Evolutionary conservation across 2,113 vertebrate genomes (phyloP).

Genomic region (Pedetes capensis): DNA sequence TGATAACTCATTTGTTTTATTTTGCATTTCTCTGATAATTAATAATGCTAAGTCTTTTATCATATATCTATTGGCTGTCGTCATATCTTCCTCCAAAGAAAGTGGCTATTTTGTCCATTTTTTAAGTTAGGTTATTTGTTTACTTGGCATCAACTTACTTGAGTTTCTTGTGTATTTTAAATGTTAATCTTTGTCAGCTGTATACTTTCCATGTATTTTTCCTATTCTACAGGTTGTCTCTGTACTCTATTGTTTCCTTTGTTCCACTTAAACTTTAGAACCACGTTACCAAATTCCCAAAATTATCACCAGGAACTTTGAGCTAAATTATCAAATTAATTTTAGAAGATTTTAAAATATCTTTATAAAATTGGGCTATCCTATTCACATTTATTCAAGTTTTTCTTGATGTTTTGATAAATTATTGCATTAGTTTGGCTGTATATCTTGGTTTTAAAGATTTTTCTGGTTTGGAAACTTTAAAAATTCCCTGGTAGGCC

Average conservation of each 20-base stretch:
- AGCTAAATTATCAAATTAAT: neutral
- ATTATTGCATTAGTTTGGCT: neutral
- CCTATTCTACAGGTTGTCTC: neutral
- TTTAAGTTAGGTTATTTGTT: neutral
- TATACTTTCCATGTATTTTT: too few species aligned
- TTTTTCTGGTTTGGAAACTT: neutral
- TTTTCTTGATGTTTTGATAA: neutral
- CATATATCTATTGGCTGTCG: too few species aligned
- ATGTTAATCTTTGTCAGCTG: too few species aligned
- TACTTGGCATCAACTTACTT: too few species aligned
- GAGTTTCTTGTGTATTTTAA: too few species aligned
- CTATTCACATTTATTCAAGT: neutral
- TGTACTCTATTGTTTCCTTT: neutral
- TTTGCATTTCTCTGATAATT: neutral
- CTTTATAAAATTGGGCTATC: neutral
- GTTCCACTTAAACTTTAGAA: neutral
- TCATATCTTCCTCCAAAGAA: too few species aligned
- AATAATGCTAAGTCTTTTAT: neutral
- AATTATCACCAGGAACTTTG: neutral
- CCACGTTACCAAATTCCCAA: neutral
- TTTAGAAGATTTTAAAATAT: neutral
- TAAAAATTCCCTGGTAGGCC: neutral
- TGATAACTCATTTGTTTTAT: neutral
- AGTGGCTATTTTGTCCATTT: neutral
- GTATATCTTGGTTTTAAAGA: neutral